Evolutionary conservation across 2,797 vertebrate genomes (phyloP).

Genomic region (Anguilla megastoma): DNA sequence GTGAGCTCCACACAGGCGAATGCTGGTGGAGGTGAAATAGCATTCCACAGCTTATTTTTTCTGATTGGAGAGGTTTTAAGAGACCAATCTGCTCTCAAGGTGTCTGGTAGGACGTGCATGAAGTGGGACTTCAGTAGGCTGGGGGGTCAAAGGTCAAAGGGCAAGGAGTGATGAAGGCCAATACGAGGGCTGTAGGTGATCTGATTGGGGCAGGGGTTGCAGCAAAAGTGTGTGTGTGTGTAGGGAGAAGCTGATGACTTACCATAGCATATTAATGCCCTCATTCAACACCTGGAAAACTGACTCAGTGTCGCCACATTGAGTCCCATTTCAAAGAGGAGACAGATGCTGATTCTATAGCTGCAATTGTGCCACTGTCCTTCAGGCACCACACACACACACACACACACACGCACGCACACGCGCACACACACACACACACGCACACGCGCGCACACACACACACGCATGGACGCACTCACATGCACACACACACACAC

Average conservation of each 20-base stretch:
- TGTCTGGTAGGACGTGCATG: background rate
- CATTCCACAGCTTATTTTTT: background rate
- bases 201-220: background rate
- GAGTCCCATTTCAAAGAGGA: background rate
- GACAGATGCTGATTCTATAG: background rate
- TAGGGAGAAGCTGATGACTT: background rate
- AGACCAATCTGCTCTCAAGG: background rate
- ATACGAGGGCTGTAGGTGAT: background rate
- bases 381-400: background rate
- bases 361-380: background rate
- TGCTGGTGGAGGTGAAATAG: background rate
- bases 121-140: background rate
- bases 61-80: background rate
- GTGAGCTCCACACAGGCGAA: background rate
- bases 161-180: background rate
- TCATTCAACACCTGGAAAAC: background rate
- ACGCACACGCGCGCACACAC: background rate
- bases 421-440: background rate
- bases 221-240: background rate
- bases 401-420: background rate
- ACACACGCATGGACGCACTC: background rate
- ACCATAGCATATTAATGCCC: background rate
- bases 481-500: background rate
- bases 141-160: slow-evolving; percentile 16
- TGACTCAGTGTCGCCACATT: background rate